Percentiles rank a stretch among this genome's conserved stretches.
phyloP scores from a whole-genome alignment of 2,797 vertebrate genomes.

The Smutsia temminckii region DNA sequence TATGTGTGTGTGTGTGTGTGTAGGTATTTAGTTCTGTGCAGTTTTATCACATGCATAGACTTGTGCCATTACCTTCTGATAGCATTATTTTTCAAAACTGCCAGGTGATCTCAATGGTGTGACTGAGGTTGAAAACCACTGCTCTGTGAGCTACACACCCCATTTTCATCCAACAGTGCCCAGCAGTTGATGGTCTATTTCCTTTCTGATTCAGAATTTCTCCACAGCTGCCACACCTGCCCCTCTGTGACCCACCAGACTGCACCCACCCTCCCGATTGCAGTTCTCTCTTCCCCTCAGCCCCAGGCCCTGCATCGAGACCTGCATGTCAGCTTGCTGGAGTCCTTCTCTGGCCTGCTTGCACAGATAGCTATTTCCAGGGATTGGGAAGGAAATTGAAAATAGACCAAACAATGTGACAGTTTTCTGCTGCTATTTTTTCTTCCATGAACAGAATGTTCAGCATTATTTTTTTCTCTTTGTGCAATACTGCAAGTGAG shows the following conservation, averaged over 20 bases:
- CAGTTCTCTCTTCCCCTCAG: background rate
- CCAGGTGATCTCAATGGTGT: background rate
- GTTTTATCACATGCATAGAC: background rate
- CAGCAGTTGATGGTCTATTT: background rate
- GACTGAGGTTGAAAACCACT: background rate
- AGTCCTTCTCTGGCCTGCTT: conserved; percentile 51
- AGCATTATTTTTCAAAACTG: background rate
- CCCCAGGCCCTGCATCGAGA: background rate
- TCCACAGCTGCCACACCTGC: background rate
- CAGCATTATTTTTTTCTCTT: conserved; percentile 77
- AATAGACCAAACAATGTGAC: conserved; percentile 81
- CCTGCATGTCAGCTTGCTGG: background rate
- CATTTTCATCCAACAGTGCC: background rate
- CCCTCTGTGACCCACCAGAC: too few relatives aligned
- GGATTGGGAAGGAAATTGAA: conserved; percentile 75
- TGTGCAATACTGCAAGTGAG: conserved; percentile 72
- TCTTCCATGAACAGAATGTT: conserved; percentile 80
- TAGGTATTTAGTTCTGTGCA: background rate
- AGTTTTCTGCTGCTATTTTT: conserved; percentile 82
- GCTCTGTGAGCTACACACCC: background rate
- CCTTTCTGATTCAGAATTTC: background rate
- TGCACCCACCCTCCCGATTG: background rate
- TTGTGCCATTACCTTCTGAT: background rate
- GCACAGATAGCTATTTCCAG: conserved; percentile 69
- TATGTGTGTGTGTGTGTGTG: background rate